Evolutionary conservation across 2,888 invertebrate species (phyloP).

Genomic region (Lamproptera curius): DNA sequence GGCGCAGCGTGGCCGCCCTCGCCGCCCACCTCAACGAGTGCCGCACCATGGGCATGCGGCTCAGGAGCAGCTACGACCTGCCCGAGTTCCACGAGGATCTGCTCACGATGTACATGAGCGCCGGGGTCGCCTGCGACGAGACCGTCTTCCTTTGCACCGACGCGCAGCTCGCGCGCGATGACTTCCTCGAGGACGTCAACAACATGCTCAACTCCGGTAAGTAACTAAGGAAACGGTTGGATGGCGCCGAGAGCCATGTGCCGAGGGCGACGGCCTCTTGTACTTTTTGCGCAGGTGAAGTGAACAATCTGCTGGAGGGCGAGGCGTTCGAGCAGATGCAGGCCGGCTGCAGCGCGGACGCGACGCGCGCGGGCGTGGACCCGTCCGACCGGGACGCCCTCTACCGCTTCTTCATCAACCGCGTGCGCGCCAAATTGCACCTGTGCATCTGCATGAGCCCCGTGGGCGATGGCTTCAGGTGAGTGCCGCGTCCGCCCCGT

Average conservation of each 20-base stretch:
- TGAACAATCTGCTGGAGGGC: constrained; percentile 92
- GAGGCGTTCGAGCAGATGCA: constrained; percentile 92
- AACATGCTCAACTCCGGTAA: constrained; percentile 92
- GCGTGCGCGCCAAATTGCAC: constrained; percentile 90
- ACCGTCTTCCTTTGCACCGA: constrained; percentile 93
- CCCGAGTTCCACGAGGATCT: constrained; percentile 91
- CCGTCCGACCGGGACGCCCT: constrained; percentile 87
- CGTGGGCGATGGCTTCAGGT: constrained; percentile 91
- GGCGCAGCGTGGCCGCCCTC: constrained; percentile 91
- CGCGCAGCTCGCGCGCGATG: constrained; percentile 93
- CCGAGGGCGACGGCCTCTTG: no score
- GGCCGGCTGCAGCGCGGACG: constrained; percentile 84
- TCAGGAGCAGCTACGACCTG: constrained; percentile 90
- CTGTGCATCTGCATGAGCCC: constrained; percentile 95
- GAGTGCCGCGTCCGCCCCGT: no score
- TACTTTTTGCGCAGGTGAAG: constrained; percentile 81
- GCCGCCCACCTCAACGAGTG: constrained; percentile 92
- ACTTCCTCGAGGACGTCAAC: constrained; percentile 94
- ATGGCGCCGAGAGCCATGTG: no score
- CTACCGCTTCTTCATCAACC: constrained; percentile 90
- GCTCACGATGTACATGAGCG: constrained; percentile 86
- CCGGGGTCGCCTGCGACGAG: constrained; percentile 85
- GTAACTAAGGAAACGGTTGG: no score
- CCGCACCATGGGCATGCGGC: constrained; percentile 86
- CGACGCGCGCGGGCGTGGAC: constrained; percentile 82